Evolutionary conservation across 2,888 invertebrate genomes (phyloP).

Genomic region (Erannis defoliaria): DNA sequence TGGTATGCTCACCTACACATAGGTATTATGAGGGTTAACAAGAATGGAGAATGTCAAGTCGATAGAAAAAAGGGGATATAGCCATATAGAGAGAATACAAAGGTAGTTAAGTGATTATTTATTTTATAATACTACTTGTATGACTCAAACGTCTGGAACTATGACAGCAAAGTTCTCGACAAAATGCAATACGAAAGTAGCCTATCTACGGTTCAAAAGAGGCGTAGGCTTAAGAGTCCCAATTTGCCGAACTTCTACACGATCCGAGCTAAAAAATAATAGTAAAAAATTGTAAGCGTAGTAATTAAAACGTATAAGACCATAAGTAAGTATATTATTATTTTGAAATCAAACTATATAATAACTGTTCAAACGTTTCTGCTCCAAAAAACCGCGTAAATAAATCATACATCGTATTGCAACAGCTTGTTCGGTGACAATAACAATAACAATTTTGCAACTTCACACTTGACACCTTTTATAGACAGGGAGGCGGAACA

Average conservation of each 20-base stretch:
- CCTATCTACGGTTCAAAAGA: too few relatives aligned
- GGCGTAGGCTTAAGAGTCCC: too few relatives aligned
- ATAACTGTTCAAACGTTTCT: neutral
- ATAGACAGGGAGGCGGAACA: conserved; percentile 59
- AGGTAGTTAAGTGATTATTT: too few relatives aligned
- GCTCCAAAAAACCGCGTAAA: conserved; percentile 15
- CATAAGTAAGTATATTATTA: neutral
- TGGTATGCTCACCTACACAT: conserved; percentile 12
- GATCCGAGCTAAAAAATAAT: too few relatives aligned
- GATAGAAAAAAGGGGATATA: conserved; percentile 10
- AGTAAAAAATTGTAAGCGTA: neutral
- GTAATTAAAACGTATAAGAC: neutral
- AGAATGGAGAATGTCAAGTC: conserved; percentile 14
- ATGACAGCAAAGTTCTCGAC: too few relatives aligned
- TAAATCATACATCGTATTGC: conserved; percentile 15
- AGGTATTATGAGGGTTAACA: conserved; percentile 4
- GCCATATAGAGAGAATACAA: too few relatives aligned
- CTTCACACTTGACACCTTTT: conserved; percentile 58
- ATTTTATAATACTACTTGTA: too few relatives aligned
- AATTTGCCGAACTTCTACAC: too few relatives aligned
- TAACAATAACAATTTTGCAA: conserved; percentile 51
- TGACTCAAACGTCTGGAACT: too few relatives aligned
- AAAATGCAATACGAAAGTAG: too few relatives aligned
- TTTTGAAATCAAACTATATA: neutral
- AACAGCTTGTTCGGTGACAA: conserved; percentile 27